Evolutionary conservation across 2,888 invertebrate species (phyloP), one percentile per base, ranked within the genome.

Genomic region (Drosophila rellima): DNA sequence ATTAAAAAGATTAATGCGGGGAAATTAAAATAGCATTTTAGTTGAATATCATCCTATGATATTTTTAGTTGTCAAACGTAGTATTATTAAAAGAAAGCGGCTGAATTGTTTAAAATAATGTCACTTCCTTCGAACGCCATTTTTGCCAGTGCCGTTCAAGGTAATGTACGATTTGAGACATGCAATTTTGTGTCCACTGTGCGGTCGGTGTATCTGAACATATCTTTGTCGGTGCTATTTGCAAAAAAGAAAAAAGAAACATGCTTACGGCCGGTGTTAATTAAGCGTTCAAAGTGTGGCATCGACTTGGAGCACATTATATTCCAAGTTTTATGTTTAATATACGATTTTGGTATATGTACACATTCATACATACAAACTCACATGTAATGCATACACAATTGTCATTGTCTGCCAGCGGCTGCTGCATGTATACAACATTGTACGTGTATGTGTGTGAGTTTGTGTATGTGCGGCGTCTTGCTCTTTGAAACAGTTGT

Each of bases 161-260:
- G 83, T 84, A 87, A 87, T 65, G 72, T 79, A 68, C 44, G 68
- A 62, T 66, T 70, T 62, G 63, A 65, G 73, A 65, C 85, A 78
- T 82, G 72, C 82, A 56, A 70, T 73, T 76, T 71, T 62, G 35
- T 78, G 45, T 66, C 45, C 64, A 78, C 75, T 60, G 61, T 71
- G 70, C 52, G 39, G 76, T 73, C 65, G 67, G 51, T 65, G 50
- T 62, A 48, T 55, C 29, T 61, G 13, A 29, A 29, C 20, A 48
- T 48, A 42, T 17, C 3, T 40, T 8, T 40, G 50, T 55, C 56
- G 40, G n/a, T 45, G 39, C 18, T 56, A 48, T 52, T 35, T 29
- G 29, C 29, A 37, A 62, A 23, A 13, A 40, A 48, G n/a, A n/a
- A n/a, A n/a, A n/a, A n/a, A n/a, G n/a, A n/a, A 35, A 31, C 2